Evolutionary conservation across 2,113 vertebrate species (phyloP).

Genomic region (Indicator indicator): DNA sequence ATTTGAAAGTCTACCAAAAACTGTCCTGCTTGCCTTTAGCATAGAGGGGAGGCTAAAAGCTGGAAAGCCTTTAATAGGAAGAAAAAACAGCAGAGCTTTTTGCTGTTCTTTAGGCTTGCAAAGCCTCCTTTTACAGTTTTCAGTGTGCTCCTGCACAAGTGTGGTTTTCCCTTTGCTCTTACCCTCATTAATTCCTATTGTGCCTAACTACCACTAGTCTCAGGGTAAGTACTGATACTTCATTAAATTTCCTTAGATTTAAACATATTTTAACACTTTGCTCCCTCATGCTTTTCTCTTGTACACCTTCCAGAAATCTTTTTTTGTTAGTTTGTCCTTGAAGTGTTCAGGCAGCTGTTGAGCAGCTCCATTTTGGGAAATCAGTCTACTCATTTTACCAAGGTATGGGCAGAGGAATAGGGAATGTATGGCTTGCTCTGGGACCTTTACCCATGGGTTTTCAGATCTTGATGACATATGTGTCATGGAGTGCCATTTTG

Average conservation of each 20-base stretch:
- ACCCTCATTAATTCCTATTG: rapidly evolving
- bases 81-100: background rate
- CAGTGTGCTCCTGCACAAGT: background rate
- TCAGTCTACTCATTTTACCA: background rate
- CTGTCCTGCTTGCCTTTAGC: background rate
- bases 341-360: background rate
- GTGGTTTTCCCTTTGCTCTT: background rate
- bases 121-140: background rate
- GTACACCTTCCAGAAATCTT: background rate
- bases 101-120: rapidly evolving
- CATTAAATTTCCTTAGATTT: background rate
- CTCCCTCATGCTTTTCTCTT: rapidly evolving
- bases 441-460: background rate
- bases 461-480: background rate
- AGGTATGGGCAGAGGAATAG: background rate
- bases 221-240: background rate
- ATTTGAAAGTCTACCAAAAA: background rate
- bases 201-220: background rate
- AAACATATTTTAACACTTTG: background rate
- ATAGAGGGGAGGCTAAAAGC: background rate
- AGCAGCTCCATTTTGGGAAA: background rate
- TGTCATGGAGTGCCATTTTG: background rate
- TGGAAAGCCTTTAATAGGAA: background rate
- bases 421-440: background rate
- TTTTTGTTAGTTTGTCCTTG: background rate